Evolutionary conservation across 2,888 invertebrate species (phyloP), one percentile per base, ranked within the genome.

Genomic region (Phanerotoma sp.): DNA sequence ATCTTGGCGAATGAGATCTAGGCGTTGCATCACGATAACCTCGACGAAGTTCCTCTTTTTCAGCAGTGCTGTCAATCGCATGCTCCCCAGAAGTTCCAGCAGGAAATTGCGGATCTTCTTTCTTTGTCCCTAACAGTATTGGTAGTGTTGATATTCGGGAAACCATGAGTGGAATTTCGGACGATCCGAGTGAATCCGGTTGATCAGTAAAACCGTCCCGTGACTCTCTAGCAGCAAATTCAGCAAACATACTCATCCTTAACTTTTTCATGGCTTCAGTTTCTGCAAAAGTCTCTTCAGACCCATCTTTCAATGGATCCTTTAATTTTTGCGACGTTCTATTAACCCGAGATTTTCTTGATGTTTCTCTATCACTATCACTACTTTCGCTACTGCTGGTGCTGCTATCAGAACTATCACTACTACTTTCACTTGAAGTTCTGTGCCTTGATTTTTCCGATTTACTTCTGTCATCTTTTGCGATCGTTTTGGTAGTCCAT

Each of bases 171-270:
- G 32, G 30, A 13, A 40, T 49, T 30, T 49, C 40, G 18, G 49
- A 20, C 16, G 49, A 49, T 18, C 20, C 13, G 4, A 10, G n/a
- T 5, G 28, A 30, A 25, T 63, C 64, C 16, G 49, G 18, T 18
- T 46, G 49, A 5, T 63, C 58, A 0, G 55, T 6, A 10, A n/a
- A 38, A 16, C 52, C 53, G 15, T 41, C 42, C 2, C 51, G 40
- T 3, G 35, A 25, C 7, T 57, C 51, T 4, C 48, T 57, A 4
- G 47, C 57, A 22, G 64, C 64, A n/a, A 64, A 70, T 32, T 66
- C 67, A 0, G 69, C 67, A 16, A 71, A 71, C 50, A 71, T 71
- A 35, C 70, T 68, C 66, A 71, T 65, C 6, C 54, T 61, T n/a
- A 57, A 28, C 51, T 56, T 53, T 47, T 42, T 58, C 60, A 58